Percentiles rank a stretch among this genome's conserved stretches.
phyloP scores from a whole-genome alignment of 2,797 vertebrate genomes.

The Sarcoramphus papa region DNA sequence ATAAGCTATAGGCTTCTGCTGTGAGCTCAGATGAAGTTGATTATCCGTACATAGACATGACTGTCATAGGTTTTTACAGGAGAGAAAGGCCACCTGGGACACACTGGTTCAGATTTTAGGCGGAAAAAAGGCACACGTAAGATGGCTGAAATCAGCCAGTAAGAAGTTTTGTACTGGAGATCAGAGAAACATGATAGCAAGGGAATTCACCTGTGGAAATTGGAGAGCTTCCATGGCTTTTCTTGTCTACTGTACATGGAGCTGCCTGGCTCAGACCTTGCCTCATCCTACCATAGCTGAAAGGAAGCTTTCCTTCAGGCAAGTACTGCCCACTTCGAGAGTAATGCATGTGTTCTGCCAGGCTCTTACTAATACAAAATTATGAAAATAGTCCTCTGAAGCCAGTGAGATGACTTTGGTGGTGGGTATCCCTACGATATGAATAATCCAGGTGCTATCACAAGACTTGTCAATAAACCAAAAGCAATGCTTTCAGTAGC shows the following conservation, averaged over 20 bases:
- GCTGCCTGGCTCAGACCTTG: not conserved
- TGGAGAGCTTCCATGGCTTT: not conserved
- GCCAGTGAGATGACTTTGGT: not conserved
- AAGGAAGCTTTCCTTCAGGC: not conserved
- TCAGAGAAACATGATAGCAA: not conserved
- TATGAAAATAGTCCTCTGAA: not conserved
- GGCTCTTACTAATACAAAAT: not conserved
- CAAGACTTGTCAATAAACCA: not conserved
- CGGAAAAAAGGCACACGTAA: not conserved
- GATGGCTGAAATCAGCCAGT: not conserved
- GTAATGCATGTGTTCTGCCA: not conserved
- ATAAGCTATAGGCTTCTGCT: not conserved
- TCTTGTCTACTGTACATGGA: fast-evolving
- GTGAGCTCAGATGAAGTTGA: not conserved
- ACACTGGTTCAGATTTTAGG: not conserved
- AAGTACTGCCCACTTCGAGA: not conserved
- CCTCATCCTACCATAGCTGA: not conserved
- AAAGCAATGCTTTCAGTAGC: not conserved
- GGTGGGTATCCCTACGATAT: not conserved
- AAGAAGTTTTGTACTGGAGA: not conserved
- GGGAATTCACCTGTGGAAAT: not conserved
- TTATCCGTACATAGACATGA: fast-evolving
- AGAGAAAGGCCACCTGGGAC: not conserved
- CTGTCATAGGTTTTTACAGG: not conserved
- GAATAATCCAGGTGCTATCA: not conserved